Evolutionary conservation across 2,888 invertebrate species (phyloP), one percentile per base, ranked within the genome.

Genomic region (Spodoptera exigua): DNA sequence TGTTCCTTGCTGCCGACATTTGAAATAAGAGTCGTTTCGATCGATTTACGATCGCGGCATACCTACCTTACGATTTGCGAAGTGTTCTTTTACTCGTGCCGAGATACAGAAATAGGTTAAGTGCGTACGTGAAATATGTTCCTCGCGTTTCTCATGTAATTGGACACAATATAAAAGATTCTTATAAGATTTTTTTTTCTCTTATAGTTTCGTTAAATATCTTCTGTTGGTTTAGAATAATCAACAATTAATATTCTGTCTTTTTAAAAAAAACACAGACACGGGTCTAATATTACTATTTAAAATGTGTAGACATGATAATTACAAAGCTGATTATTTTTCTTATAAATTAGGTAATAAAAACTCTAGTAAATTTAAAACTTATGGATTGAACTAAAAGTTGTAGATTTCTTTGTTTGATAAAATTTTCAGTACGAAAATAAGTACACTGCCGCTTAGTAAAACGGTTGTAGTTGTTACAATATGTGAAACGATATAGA

Each of bases 1-100:
- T 78, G 79, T 80, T 80, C 75, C 64, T 78, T 64, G 59, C 71
- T 67, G 74, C 72, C 73, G 74, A 78, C 73, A 59, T 76, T 79
- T 81, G 75, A 79, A 78, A 74, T 76, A 79, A 78, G 70, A 68
- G 65, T 74, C 72, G 69, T 67, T 76, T 64, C 66, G 55, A 61
- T 55, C 77, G 75, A 78, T 78, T 78, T 78, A 78, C 69, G 70
- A 61, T 60, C 67, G 60, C 55, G 32, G 67, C 52, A 54, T 61
- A 56, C 65, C 67, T 57, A 58, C 65, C 71, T 70, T 70, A 56
- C 52, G 54, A 57, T 67, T 65, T 54, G 65, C 56, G 48, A 49
- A 58, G 41, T 47, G 35, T 61, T 58, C 35, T 66, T 59, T 68
- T 72, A 52, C 40, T 72, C 51, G 49, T 51, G 32, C 45, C 48